These are phyloP conservation scores for Nibea coibor DNA, from an alignment of 2,113 vertebrate genomes.

Conservation along the genomic window DNA sequence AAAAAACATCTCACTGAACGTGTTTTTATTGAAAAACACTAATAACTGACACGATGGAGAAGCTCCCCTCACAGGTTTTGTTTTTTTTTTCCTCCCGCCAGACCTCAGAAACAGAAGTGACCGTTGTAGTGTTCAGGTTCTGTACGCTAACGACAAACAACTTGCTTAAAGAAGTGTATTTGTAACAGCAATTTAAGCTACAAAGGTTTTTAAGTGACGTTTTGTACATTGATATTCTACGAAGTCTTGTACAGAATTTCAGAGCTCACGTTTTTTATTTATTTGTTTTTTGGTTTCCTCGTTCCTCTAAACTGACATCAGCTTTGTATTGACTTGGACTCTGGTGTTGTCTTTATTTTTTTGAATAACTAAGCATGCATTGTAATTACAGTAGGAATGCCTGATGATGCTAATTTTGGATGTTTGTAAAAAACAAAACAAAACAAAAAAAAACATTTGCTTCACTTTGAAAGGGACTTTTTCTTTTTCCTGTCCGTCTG, in stretches of 20 bases:
- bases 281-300: constrained; percentile 69
- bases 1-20: constrained; percentile 49
- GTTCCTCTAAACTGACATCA: constrained; percentile 71
- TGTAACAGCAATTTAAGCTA: constrained; percentile 86
- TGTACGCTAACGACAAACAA: constrained; percentile 58
- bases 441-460: neutral
- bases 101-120: constrained; percentile 72
- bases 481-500: constrained; percentile 46
- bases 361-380: constrained; percentile 75
- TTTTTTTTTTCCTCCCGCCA: constrained; percentile 52
- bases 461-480: constrained; percentile 71
- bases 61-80: constrained; percentile 26
- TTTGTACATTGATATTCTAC: constrained; percentile 84
- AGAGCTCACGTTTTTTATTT: constrained; percentile 77
- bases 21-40: constrained; percentile 45
- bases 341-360: constrained; percentile 72
- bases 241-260: constrained; percentile 82
- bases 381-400: constrained; percentile 71
- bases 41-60: constrained; percentile 28
- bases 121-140: constrained; percentile 59
- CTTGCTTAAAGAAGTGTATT: constrained; percentile 75
- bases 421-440: constrained; percentile 59
- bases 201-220: constrained; percentile 76
- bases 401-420: constrained; percentile 68
- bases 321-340: constrained; percentile 75